A percentile compares a stretch with the other conserved stretches of the same genome.
Conservation (phyloP, 2,888 invertebrate species). For the Stictocephala bisonia region DNA sequence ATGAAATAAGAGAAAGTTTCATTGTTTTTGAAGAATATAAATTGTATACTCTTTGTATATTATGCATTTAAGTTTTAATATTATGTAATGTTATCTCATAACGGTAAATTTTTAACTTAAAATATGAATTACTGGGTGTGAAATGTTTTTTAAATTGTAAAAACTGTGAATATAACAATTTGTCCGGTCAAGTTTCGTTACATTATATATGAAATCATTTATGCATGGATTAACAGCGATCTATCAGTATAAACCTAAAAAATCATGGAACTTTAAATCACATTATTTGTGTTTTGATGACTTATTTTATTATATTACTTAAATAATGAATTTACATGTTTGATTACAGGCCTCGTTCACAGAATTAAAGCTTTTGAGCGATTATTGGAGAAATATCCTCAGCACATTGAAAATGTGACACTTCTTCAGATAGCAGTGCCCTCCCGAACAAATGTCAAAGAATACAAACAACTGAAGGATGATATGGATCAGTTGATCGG, state of each 20-base stretch:
- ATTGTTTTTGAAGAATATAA: too few relatives aligned
- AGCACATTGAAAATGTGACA: conserved; percentile 63
- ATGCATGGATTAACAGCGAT: neutral
- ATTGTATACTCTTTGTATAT: too few relatives aligned
- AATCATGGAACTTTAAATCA: too few relatives aligned
- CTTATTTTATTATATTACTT: neutral
- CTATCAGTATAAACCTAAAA: neutral
- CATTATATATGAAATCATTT: neutral
- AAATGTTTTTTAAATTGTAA: too few relatives aligned
- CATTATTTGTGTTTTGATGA: neutral
- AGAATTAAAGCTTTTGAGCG: conserved; percentile 64
- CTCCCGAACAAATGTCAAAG: conserved; percentile 64
- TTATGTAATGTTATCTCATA: too few relatives aligned
- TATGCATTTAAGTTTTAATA: too few relatives aligned
- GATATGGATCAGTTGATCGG: conserved; percentile 65
- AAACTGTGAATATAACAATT: too few relatives aligned
- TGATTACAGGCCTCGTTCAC: conserved; percentile 61
- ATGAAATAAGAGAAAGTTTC: too few relatives aligned
- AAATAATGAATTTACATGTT: neutral
- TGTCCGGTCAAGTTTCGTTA: too few relatives aligned
- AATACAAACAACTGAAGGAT: conserved; percentile 65
- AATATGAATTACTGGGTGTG: too few relatives aligned
- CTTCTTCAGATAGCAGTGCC: conserved; percentile 65
- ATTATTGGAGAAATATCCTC: conserved; percentile 64
- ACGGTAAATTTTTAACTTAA: too few relatives aligned